Conservation (phyloP, 2,113 vertebrate species). For the Canis aureus region DNA sequence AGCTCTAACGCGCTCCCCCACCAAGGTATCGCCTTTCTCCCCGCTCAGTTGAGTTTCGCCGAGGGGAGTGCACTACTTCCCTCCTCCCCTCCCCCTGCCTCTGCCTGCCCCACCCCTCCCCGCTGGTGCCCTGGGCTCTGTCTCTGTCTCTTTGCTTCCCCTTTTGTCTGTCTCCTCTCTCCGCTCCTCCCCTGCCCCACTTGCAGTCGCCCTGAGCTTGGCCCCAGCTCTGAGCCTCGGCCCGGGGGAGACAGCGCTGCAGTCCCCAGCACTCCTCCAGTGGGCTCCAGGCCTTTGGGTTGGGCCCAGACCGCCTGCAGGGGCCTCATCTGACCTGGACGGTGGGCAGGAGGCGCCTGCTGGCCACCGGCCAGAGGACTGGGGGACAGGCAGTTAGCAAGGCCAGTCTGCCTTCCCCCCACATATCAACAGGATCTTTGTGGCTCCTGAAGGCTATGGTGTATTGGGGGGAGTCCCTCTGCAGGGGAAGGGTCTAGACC, state of each 20-base stretch:
- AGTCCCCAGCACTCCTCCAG: background rate
- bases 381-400: background rate
- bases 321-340: background rate
- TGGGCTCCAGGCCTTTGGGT: background rate
- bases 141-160: background rate
- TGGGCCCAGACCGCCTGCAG: background rate
- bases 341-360: background rate
- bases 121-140: background rate
- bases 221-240: background rate
- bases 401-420: background rate
- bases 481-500: background rate
- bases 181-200: background rate
- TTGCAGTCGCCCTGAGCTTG: background rate
- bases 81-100: background rate
- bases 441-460: conserved; percentile 25
- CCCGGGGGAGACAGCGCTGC: background rate
- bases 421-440: conserved; percentile 58
- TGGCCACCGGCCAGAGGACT: background rate
- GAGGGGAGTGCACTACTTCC: background rate
- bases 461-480: background rate
- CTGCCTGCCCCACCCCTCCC: background rate
- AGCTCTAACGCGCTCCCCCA: background rate
- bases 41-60: background rate
- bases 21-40: background rate
- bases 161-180: conserved; percentile 43